phyloP scores from a whole-genome alignment of 1,140 invertebrate species.

The Zaprionus davidi region DNA sequence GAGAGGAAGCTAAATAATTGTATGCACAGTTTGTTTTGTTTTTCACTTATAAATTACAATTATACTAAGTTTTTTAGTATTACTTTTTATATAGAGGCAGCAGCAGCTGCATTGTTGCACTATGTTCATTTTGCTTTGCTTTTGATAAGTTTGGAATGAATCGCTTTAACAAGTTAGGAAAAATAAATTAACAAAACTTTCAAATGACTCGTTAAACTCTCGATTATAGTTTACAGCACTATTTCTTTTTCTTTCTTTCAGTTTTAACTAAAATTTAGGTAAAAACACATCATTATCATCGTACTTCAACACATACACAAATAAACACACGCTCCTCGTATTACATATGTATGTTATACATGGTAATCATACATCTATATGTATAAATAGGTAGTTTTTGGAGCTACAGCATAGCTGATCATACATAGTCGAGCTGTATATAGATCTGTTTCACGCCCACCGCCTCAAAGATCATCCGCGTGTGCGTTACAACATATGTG shows the following conservation, averaged over 20 bases:
- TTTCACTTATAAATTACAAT: conserved; percentile 64
- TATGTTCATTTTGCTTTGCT: conserved; percentile 51
- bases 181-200: conserved; percentile 74
- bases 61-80: conserved; percentile 53
- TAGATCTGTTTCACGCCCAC: conserved; percentile 95
- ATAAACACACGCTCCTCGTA: conserved; percentile 50
- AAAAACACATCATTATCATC: conserved; percentile 47
- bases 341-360: conserved; percentile 40
- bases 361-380: conserved; percentile 22
- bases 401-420: conserved; percentile 49
- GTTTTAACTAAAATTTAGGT: conserved; percentile 60
- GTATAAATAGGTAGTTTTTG: conserved; percentile 9
- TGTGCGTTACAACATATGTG: conserved; percentile 95
- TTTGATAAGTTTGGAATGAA: conserved; percentile 68
- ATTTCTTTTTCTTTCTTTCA: conserved; percentile 22
- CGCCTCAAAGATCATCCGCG: conserved; percentile 96
- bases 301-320: conserved; percentile 43
- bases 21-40: conserved; percentile 25
- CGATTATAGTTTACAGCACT: conserved; percentile 51
- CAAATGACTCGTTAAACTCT: conserved; percentile 40
- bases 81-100: conserved; percentile 35
- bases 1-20: conserved; percentile 41
- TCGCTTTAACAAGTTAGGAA: conserved; percentile 63
- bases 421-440: conserved; percentile 95
- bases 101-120: conserved; percentile 49